phyloP scores from a whole-genome alignment of 2,113 vertebrate species.

The Lepisosteus osseus region DNA sequence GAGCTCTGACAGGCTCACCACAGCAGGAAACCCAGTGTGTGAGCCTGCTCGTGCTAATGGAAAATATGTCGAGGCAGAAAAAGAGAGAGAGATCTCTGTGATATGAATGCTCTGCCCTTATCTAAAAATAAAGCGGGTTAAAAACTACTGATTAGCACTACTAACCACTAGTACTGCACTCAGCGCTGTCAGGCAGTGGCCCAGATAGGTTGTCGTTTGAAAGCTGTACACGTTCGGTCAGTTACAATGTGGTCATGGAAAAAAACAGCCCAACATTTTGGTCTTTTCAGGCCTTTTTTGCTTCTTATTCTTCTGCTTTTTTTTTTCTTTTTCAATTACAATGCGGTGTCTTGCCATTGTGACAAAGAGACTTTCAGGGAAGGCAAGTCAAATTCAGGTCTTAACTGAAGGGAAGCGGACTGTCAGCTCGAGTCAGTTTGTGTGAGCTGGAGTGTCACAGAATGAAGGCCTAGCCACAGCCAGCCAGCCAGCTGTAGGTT shows the following conservation, averaged over 20 bases:
- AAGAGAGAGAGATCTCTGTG: not conserved
- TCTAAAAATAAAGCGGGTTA: conserved; percentile 2
- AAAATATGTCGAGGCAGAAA: conserved; percentile 14
- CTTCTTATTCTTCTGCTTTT: not conserved
- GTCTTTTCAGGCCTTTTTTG: not conserved
- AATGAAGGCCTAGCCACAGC: too few species aligned
- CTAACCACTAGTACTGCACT: not conserved
- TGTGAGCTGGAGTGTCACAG: too few species aligned
- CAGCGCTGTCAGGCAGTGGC: not conserved
- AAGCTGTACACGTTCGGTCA: not conserved
- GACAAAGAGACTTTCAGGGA: not conserved
- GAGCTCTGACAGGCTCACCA: not conserved
- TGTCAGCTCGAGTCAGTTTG: too few species aligned
- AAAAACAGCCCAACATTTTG: not conserved
- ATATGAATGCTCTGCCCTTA: not conserved
- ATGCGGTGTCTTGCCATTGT: not conserved
- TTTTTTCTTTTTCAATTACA: not conserved
- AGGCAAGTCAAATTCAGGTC: too few species aligned
- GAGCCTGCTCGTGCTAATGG: conserved; percentile 8
- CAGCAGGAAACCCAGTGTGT: conserved; percentile 6
- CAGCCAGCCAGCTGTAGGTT: too few species aligned
- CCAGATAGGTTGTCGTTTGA: not conserved
- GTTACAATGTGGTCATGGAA: not conserved
- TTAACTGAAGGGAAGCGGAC: too few species aligned
- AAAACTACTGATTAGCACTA: not conserved